These are phyloP conservation scores for Catharus bicknelli DNA, from an alignment of 2,113 vertebrate species.

Conservation along the genomic window DNA sequence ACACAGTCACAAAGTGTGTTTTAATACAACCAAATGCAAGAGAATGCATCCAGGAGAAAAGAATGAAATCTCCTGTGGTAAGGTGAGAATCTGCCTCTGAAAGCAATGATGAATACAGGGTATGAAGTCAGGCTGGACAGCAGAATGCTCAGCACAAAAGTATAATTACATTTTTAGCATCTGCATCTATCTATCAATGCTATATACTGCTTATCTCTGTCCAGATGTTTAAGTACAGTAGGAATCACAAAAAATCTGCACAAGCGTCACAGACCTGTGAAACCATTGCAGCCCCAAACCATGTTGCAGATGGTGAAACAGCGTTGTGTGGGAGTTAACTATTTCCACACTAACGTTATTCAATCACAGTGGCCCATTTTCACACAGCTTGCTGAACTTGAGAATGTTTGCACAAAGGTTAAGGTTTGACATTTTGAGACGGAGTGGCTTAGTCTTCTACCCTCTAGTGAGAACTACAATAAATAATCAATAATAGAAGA, in stretches of 20 bases:
- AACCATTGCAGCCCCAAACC: constrained; percentile 2
- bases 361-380: constrained; percentile 60
- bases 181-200: not conserved
- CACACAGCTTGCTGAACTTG: constrained; percentile 24
- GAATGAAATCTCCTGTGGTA: not conserved
- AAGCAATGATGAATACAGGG: not conserved
- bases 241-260: constrained; percentile 20
- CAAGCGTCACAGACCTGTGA: not conserved
- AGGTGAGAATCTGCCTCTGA: not conserved
- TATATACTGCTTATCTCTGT: not conserved
- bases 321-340: constrained; percentile 22
- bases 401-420: constrained; percentile 56
- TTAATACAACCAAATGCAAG: not conserved
- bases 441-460: not conserved
- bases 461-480: not conserved
- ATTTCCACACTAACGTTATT: constrained; percentile 30
- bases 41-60: not conserved
- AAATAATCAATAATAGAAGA: constrained; percentile 37
- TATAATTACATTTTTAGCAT: not conserved
- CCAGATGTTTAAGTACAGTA: not conserved
- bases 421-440: constrained; percentile 52
- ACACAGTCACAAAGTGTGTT: not conserved
- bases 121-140: not conserved
- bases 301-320: not conserved
- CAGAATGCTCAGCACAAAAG: not conserved